phyloP scores from a whole-genome alignment of 2,797 vertebrate genomes.

The Brotogeris chrysoptera region DNA sequence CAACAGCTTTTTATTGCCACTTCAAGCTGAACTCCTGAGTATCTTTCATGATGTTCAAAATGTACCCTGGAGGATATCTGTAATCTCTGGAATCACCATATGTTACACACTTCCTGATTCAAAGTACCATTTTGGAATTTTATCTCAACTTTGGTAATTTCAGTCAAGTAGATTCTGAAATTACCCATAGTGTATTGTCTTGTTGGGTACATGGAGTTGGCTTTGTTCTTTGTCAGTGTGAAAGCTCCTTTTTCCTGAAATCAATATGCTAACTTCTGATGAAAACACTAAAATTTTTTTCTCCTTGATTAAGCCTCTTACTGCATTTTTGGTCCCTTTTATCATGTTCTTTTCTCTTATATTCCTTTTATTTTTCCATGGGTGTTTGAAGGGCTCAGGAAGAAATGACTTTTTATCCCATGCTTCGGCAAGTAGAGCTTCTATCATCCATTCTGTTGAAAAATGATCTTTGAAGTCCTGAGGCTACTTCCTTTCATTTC shows the following conservation, averaged over 20 bases:
- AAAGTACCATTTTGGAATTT: background rate
- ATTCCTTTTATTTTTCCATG: background rate
- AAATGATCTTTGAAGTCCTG: background rate
- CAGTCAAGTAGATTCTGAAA: background rate
- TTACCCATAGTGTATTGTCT: background rate
- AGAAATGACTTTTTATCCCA: background rate
- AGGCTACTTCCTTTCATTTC: background rate
- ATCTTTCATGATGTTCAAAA: background rate
- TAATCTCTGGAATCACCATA: background rate
- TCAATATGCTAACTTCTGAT: background rate
- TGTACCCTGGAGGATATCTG: background rate
- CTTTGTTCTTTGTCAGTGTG: background rate
- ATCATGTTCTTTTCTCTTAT: background rate
- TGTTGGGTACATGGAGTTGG: background rate
- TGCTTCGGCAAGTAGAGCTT: background rate
- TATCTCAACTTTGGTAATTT: background rate
- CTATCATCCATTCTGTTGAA: background rate
- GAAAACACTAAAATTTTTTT: background rate
- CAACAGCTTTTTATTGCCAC: background rate
- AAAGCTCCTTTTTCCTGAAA: background rate
- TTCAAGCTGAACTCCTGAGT: background rate
- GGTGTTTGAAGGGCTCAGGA: background rate
- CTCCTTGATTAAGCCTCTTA: background rate
- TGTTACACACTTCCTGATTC: background rate
- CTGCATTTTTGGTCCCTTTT: background rate